Percentiles rank a stretch among this genome's conserved stretches.
Conservation (phyloP, 2,888 invertebrate species). For the Cephus pulcher region DNA sequence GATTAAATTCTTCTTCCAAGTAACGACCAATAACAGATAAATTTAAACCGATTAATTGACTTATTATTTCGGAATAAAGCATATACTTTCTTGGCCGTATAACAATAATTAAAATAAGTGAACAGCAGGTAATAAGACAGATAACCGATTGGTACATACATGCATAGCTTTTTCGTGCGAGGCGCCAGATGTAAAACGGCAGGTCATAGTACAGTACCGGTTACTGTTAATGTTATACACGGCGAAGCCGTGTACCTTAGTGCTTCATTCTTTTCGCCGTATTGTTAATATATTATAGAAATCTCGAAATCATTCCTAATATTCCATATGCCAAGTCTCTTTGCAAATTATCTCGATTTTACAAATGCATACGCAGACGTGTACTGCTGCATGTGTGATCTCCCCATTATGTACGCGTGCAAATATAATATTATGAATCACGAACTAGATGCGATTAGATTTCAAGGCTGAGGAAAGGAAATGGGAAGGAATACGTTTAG, state of each 20-base stretch:
- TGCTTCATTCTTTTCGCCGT: background rate
- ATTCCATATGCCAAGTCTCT: no score
- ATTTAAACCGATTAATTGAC: no score
- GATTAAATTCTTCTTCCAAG: background rate
- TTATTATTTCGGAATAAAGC: no score
- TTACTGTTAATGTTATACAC: conserved; percentile 51
- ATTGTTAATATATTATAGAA: background rate
- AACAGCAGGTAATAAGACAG: no score
- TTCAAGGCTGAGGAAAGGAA: background rate
- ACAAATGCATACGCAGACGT: background rate
- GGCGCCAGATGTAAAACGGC: conserved; percentile 50
- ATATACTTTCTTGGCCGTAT: no score
- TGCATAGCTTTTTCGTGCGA: conserved; percentile 13
- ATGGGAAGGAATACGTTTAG: background rate
- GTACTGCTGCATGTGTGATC: background rate
- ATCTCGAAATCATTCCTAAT: background rate
- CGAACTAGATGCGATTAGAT: background rate
- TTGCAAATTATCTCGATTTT: no score
- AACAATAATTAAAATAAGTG: no score
- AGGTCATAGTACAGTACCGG: conserved; percentile 58
- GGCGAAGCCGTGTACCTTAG: background rate
- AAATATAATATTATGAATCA: background rate
- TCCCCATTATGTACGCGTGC: no score
- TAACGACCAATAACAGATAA: background rate
- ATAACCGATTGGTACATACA: conserved; percentile 1